These are phyloP conservation scores for Subacronicta megacephala DNA, from an alignment of 2,888 invertebrate species.

Conservation along the genomic window DNA sequence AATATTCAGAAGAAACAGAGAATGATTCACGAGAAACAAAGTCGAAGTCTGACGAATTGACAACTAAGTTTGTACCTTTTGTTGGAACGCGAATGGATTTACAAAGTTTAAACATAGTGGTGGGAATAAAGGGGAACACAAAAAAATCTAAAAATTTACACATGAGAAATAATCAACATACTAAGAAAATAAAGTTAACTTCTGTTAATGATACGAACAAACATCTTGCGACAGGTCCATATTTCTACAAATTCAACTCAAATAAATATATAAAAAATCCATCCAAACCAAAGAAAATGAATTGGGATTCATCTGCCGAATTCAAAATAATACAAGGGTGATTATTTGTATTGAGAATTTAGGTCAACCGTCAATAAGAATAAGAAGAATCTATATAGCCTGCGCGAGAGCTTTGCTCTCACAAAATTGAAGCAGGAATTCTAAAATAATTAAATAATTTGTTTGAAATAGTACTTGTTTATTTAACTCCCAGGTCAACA, in stretches of 20 bases:
- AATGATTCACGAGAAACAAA: neutral
- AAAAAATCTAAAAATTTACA: neutral
- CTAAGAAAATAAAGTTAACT: neutral
- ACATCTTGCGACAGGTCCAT: neutral
- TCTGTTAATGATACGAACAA: neutral
- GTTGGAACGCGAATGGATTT: neutral
- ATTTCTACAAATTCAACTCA: neutral
- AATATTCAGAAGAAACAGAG: neutral
- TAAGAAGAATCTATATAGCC: too few relatives aligned
- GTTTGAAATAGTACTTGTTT: too few relatives aligned
- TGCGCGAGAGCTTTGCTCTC: too few relatives aligned
- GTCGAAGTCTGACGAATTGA: neutral
- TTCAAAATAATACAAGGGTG: neutral
- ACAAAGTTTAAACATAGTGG: neutral
- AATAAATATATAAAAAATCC: too few relatives aligned
- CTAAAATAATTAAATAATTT: too few relatives aligned
- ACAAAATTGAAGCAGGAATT: too few relatives aligned
- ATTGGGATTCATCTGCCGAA: neutral
- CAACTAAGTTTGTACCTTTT: neutral
- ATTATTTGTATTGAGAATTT: too few relatives aligned
- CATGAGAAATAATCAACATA: neutral
- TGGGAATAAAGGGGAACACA: neutral
- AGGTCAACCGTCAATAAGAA: neutral
- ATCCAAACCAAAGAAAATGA: neutral
- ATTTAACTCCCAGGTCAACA: too few relatives aligned